Evolutionary conservation across 2,888 invertebrate genomes (phyloP).

Genomic region (Cerastis leucographa): DNA sequence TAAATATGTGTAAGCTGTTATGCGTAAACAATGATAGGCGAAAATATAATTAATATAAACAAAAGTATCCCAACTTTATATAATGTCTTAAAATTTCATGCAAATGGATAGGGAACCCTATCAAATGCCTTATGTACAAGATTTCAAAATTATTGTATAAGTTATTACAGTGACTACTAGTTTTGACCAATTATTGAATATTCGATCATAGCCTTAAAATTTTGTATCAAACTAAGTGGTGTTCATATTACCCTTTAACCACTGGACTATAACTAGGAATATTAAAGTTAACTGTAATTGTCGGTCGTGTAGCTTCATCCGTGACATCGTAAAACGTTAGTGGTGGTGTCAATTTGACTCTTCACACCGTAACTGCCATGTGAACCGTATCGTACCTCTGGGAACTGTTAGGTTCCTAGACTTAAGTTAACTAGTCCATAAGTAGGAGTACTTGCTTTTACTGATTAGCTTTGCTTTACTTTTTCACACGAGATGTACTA

Average conservation of each 20-base stretch:
- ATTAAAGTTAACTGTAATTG: constrained; percentile 59
- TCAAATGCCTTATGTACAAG: constrained; percentile 4
- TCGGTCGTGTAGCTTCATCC: constrained; percentile 56
- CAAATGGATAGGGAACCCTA: too few species aligned
- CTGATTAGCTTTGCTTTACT: neutral
- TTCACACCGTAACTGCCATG: constrained; percentile 39
- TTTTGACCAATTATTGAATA: neutral
- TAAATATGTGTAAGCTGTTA: too few species aligned
- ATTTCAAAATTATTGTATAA: too few species aligned
- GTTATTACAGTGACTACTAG: neutral
- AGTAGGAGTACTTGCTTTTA: neutral
- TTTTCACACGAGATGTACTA: neutral
- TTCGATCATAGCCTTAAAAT: neutral
- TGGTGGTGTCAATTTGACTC: constrained; percentile 57
- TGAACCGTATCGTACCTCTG: constrained; percentile 26
- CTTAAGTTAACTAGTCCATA: constrained; percentile 12
- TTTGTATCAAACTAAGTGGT: neutral
- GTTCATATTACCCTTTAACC: constrained; percentile 1
- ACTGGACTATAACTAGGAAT: constrained; percentile 36
- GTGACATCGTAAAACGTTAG: constrained; percentile 62
- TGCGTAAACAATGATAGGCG: too few species aligned
- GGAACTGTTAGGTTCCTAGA: constrained; percentile 22
- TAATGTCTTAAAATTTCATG: too few species aligned
- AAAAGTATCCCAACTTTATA: too few species aligned
- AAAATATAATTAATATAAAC: too few species aligned